phyloP scores from a whole-genome alignment of 2,797 vertebrate species.

The Momotus momota region DNA sequence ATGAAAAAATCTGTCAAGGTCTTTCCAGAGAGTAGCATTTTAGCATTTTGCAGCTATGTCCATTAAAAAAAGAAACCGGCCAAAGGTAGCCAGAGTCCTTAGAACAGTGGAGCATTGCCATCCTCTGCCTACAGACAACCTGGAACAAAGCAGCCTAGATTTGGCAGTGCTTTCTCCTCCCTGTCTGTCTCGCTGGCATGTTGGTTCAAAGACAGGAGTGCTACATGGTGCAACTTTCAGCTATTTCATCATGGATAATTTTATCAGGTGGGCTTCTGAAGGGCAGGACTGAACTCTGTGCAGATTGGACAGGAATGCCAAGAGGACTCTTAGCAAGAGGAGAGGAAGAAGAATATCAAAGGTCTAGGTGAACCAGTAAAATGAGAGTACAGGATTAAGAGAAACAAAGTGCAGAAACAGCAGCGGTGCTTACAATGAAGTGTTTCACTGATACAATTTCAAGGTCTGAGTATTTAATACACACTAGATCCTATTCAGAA shows the following conservation, averaged over 20 bases:
- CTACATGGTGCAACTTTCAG: neutral
- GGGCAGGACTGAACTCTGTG: neutral
- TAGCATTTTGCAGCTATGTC: neutral
- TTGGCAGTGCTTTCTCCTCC: neutral
- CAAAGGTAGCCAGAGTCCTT: neutral
- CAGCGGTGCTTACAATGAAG: neutral
- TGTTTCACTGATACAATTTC: neutral
- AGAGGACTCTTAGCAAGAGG: neutral
- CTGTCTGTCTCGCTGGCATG: neutral
- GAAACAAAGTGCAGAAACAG: neutral
- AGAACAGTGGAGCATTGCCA: neutral
- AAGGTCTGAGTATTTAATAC: neutral
- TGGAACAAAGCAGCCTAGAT: neutral
- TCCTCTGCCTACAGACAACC: neutral
- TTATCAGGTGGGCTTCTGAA: neutral
- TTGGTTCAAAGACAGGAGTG: neutral
- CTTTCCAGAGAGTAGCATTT: neutral
- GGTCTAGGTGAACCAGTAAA: neutral
- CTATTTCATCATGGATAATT: neutral
- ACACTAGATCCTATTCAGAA: neutral
- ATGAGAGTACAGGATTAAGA: neutral
- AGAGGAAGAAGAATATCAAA: neutral
- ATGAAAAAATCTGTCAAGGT: neutral
- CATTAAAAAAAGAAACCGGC: neutral
- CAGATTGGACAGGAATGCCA: neutral